Conservation (phyloP, 2,888 invertebrate genomes). For the Caradrina kadenii region DNA sequence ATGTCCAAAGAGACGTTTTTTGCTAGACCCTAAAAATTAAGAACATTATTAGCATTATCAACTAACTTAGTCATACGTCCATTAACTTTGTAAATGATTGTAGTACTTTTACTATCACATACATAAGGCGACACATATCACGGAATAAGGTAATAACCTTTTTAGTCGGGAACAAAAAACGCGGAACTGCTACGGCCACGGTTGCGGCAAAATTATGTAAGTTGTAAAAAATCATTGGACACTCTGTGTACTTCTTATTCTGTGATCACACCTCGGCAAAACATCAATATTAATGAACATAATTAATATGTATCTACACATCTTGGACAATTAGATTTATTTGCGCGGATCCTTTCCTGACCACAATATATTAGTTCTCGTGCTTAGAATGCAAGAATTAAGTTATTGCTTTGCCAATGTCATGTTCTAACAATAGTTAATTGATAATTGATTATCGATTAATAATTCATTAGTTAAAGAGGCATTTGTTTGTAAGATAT, state of each 20-base stretch:
- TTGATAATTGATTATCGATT: conserved; percentile 59
- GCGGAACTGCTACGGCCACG: too few relatives aligned
- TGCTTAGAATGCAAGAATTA: conserved; percentile 57
- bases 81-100: background rate
- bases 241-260: conserved; percentile 20
- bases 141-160: too few relatives aligned
- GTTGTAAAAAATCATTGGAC: background rate
- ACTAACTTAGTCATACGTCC: background rate
- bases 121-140: too few relatives aligned
- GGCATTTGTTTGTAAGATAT: conserved; percentile 47
- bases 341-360: conserved; percentile 55
- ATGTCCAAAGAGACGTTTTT: background rate
- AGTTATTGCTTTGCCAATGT: conserved; percentile 52
- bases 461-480: conserved; percentile 60
- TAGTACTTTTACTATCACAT: too few relatives aligned
- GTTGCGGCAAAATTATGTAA: too few relatives aligned
- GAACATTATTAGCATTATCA: too few relatives aligned
- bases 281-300: conserved; percentile 46
- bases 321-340: conserved; percentile 56
- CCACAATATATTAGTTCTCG: conserved; percentile 67
- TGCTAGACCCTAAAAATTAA: background rate
- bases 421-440: conserved; percentile 63
- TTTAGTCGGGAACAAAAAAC: too few relatives aligned
- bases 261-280: conserved; percentile 8
- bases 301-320: conserved; percentile 33